A percentile compares a stretch with the other conserved stretches of the same genome.
phyloP scores from a whole-genome alignment of 1,140 invertebrate genomes.

The Tetramorium alpestre region DNA sequence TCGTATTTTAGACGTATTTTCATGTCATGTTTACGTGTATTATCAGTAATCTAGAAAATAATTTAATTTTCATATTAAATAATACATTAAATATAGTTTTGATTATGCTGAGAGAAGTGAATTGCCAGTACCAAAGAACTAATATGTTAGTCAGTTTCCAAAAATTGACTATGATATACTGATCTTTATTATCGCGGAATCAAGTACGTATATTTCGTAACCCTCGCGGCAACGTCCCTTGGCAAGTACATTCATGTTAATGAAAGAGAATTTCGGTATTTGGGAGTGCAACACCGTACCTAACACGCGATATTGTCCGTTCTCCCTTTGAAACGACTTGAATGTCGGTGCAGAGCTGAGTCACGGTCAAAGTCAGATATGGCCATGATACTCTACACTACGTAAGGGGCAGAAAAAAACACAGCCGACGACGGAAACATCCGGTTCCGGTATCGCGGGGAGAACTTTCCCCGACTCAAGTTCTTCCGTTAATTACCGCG shows the following conservation, averaged over 20 bases:
- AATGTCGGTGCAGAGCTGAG: slow-evolving; percentile 76
- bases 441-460: slow-evolving; percentile 74
- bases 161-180: not conserved
- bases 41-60: not conserved
- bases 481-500: slow-evolving; percentile 78
- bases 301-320: slow-evolving; percentile 73
- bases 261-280: slow-evolving; percentile 64
- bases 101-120: not conserved
- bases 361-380: slow-evolving; percentile 82
- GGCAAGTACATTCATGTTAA: slow-evolving; percentile 56
- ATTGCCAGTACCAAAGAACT: not conserved
- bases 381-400: slow-evolving; percentile 66
- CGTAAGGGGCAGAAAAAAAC: slow-evolving; percentile 62
- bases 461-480: slow-evolving; percentile 47
- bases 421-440: slow-evolving; percentile 82
- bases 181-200: slow-evolving; percentile 12
- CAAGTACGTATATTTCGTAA: not conserved
- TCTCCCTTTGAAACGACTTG: slow-evolving; percentile 62
- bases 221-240: not conserved
- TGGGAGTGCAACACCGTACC: slow-evolving; percentile 60
- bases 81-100: not conserved
- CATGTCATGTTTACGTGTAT: not conserved
- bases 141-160: too few species aligned
- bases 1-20: not conserved
- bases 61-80: not conserved